A percentile compares a stretch with the other conserved stretches of the same genome.
phyloP scores from a whole-genome alignment of 2,888 invertebrate species.

The Leptarthrus brevirostris region DNA sequence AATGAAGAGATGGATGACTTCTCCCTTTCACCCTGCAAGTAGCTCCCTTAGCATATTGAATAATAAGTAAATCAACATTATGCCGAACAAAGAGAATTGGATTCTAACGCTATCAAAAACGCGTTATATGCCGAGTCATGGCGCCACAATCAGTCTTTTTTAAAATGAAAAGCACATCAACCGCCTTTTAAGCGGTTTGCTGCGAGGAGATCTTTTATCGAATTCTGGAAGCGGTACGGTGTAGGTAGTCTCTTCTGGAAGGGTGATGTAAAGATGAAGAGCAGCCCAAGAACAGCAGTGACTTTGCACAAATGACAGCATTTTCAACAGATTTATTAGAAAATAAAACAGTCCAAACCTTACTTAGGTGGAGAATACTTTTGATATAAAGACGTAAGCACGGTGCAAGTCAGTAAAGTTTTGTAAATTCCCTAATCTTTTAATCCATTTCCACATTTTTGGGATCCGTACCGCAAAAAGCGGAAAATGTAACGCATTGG shows the following conservation, averaged over 20 bases:
- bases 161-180: constrained; percentile 52
- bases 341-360: background rate
- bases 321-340: constrained; percentile 47
- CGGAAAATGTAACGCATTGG: too few relatives aligned
- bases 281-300: constrained; percentile 22
- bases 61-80: constrained; percentile 48
- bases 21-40: constrained; percentile 46
- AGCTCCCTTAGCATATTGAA: constrained; percentile 49
- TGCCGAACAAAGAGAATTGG: constrained; percentile 50
- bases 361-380: too few relatives aligned
- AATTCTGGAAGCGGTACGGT: constrained; percentile 26
- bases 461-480: too few relatives aligned
- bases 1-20: constrained; percentile 42
- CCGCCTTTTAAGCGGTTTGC: constrained; percentile 51
- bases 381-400: too few relatives aligned
- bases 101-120: constrained; percentile 51
- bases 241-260: constrained; percentile 8
- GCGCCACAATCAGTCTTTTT: constrained; percentile 55
- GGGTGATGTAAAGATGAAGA: constrained; percentile 22
- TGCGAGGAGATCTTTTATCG: constrained; percentile 45
- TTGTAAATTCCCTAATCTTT: too few relatives aligned
- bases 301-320: constrained; percentile 42
- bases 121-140: constrained; percentile 52
- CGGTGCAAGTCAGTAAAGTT: too few relatives aligned
- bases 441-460: too few relatives aligned